Percentiles rank a stretch among this genome's conserved stretches.
Evolutionary conservation across 2,888 invertebrate genomes (phyloP).

Genomic region (Cephus pulcher): DNA sequence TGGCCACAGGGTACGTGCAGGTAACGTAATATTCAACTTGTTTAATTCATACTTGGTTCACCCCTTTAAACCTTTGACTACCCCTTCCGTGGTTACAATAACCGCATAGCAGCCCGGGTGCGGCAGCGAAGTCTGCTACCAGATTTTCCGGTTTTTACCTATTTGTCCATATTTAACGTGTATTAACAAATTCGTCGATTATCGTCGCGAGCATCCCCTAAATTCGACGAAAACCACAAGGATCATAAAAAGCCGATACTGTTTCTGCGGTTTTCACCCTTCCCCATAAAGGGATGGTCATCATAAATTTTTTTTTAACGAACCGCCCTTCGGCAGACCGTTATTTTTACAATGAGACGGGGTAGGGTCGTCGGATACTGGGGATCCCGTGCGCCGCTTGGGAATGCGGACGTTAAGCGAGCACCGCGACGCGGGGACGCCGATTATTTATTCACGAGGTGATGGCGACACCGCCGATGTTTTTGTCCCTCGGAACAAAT

Average conservation of each 20-base stretch:
- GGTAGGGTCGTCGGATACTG: neutral
- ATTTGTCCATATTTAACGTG: neutral
- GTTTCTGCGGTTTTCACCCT: neutral
- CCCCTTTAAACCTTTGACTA: neutral
- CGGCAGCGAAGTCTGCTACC: neutral
- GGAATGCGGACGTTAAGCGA: neutral
- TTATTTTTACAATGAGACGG: neutral
- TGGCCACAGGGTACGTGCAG: neutral
- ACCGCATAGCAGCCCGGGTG: no score
- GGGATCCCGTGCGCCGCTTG: no score
- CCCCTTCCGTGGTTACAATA: no score
- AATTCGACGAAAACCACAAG: neutral
- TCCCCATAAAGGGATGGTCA: neutral
- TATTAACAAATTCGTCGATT: neutral
- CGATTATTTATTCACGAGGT: slow-evolving; percentile 36
- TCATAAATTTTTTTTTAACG: neutral
- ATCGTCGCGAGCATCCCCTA: neutral
- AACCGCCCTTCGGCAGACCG: neutral
- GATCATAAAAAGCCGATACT: neutral
- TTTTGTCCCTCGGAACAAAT: slow-evolving; percentile 31
- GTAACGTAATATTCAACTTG: neutral
- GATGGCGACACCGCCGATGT: slow-evolving; percentile 13
- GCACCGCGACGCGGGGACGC: neutral
- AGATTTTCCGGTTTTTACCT: neutral
- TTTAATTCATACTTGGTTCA: neutral